These are phyloP conservation scores for Sorex fumeus DNA, from an alignment of 2,113 vertebrate genomes.

Conservation along the genomic window DNA sequence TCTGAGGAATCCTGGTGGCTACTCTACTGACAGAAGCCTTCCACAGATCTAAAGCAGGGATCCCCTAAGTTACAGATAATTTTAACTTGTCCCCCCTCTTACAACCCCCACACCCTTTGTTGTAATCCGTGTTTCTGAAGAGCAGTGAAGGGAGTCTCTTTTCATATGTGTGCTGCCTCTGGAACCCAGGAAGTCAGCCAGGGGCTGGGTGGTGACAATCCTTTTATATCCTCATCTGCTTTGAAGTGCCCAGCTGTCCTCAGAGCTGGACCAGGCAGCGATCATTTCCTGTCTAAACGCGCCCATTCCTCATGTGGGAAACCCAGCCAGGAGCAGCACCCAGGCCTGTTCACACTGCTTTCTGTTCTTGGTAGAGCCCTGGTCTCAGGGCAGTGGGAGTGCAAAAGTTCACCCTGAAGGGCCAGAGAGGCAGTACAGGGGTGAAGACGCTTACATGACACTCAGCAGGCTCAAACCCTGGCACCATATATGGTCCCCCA, in stretches of 20 bases:
- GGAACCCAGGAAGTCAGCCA: conserved; percentile 5
- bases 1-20: too few relatives aligned
- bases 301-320: background rate
- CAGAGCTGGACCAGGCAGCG: background rate
- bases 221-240: background rate
- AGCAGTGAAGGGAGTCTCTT: background rate
- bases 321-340: background rate
- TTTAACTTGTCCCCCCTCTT: too few relatives aligned
- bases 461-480: too few relatives aligned
- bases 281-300: conserved; percentile 10
- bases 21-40: too few relatives aligned
- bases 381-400: background rate
- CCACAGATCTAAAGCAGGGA: too few relatives aligned
- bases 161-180: background rate
- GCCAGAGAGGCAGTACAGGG: too few relatives aligned
- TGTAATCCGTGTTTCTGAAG: background rate
- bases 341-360: background rate
- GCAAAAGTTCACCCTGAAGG: background rate
- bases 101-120: background rate
- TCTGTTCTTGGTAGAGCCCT: background rate
- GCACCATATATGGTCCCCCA: too few relatives aligned
- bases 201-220: conserved; percentile 8
- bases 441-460: too few relatives aligned
- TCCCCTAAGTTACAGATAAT: too few relatives aligned
- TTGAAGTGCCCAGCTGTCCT: background rate